phyloP scores from a whole-genome alignment of 2,113 vertebrate genomes.

The Triplophysa siluroides region DNA sequence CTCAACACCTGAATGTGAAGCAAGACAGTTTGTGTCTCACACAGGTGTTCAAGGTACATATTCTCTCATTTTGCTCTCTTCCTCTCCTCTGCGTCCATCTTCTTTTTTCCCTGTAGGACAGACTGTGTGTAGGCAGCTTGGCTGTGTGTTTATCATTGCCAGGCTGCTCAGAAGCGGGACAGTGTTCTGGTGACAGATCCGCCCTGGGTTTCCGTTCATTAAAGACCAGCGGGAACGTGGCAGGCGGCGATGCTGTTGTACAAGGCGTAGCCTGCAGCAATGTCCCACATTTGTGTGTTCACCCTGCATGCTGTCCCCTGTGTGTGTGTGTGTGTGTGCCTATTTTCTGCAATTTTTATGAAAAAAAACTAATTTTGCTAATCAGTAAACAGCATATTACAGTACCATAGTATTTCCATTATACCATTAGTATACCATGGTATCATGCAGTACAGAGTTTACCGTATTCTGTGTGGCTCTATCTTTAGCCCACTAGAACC shows the following conservation, averaged over 20 bases:
- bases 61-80: background rate
- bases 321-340: slow-evolving; percentile 10
- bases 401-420: background rate
- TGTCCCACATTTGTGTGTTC: slow-evolving; percentile 57
- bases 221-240: slow-evolving; percentile 59
- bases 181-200: slow-evolving; percentile 51
- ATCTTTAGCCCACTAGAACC: slow-evolving; percentile 68
- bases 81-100: slow-evolving; percentile 22
- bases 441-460: slow-evolving; percentile 19
- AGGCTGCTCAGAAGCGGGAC: slow-evolving; percentile 22
- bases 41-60: background rate
- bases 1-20: background rate
- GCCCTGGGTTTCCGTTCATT: slow-evolving; percentile 67
- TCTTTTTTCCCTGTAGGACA: slow-evolving; percentile 49
- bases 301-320: slow-evolving; percentile 52
- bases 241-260: slow-evolving; percentile 55
- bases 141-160: slow-evolving; percentile 48
- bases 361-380: slow-evolving; percentile 28
- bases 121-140: slow-evolving; percentile 66
- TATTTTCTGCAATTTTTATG: background rate
- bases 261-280: slow-evolving; percentile 52
- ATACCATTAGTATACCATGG: background rate
- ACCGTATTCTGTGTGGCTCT: slow-evolving; percentile 53
- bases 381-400: background rate
- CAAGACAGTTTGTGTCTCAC: background rate